Evolutionary conservation across 2,888 invertebrate species (phyloP).

Genomic region (Nebria brevicollis): DNA sequence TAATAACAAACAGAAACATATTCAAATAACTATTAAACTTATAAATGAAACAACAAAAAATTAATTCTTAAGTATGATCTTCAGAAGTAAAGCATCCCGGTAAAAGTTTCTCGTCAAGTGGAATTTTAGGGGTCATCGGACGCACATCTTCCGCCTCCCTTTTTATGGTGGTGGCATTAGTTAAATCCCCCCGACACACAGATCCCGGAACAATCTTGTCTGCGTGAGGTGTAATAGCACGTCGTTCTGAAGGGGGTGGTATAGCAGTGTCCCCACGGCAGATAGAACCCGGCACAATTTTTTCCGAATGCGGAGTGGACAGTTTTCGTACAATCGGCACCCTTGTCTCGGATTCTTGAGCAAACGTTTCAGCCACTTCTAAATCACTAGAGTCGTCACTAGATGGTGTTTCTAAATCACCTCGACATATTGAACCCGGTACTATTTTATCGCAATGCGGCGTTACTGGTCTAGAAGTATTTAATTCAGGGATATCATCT

Average conservation of each 20-base stretch:
- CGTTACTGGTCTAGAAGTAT: slow-evolving; percentile 4
- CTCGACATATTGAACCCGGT: slow-evolving; percentile 8
- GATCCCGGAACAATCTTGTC: slow-evolving; percentile 46
- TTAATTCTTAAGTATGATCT: neutral
- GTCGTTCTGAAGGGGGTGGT: neutral
- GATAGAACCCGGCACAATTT: slow-evolving; percentile 16
- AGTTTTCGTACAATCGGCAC: neutral
- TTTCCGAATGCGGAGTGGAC: slow-evolving; percentile 7
- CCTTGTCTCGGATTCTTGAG: neutral
- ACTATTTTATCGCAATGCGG: slow-evolving; percentile 26
- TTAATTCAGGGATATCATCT: slow-evolving; percentile 3
- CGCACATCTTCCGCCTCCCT: neutral
- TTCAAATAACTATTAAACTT: neutral
- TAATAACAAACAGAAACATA: neutral
- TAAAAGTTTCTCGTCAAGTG: neutral
- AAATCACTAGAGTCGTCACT: neutral
- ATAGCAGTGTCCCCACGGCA: neutral
- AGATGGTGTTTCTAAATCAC: neutral
- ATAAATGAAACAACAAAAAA: neutral
- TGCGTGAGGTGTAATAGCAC: slow-evolving; percentile 29
- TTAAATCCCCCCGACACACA: slow-evolving; percentile 36
- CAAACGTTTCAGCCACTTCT: neutral
- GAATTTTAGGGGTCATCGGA: neutral
- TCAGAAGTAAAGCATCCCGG: neutral
- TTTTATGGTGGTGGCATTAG: neutral